phyloP scores from a whole-genome alignment of 2,888 invertebrate species.

The Lasioglossum figueresi region DNA sequence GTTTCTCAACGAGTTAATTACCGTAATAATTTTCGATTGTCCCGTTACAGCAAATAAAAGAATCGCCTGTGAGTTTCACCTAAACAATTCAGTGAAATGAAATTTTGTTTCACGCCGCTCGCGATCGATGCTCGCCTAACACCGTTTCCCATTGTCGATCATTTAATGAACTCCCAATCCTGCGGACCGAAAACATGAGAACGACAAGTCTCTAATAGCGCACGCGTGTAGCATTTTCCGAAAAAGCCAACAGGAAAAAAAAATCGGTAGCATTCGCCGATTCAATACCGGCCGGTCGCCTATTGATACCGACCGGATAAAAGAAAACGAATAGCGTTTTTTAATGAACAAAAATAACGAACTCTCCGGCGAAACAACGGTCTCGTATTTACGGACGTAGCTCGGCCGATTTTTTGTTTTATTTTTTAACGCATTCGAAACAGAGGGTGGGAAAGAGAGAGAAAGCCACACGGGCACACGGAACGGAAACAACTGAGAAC shows the following conservation, averaged over 20 bases:
- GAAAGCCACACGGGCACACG: too few relatives aligned
- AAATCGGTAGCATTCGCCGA: not conserved
- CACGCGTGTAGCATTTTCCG: not conserved
- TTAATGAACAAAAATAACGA: conserved; percentile 24
- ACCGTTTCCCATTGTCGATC: not conserved
- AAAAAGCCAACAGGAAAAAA: not conserved
- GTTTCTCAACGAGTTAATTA: not conserved
- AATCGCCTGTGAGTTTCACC: not conserved
- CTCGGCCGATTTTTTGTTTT: not conserved
- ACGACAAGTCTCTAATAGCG: not conserved
- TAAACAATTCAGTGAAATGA: not conserved
- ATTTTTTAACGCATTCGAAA: not conserved
- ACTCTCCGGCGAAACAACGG: not conserved
- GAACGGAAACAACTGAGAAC: not conserved
- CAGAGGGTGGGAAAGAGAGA: not conserved
- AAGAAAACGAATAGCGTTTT: conserved; percentile 16
- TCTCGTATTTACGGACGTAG: not conserved
- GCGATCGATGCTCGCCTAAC: not conserved
- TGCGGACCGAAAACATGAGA: not conserved
- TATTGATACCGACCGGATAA: not conserved
- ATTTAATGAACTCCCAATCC: not conserved
- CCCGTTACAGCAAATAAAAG: not conserved
- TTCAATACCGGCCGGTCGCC: not conserved
- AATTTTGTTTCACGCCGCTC: not conserved
- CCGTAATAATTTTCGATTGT: not conserved